Conservation (phyloP, 64 coral and sea anemone genomes). For the Dendrophyllia cribrosa region DNA sequence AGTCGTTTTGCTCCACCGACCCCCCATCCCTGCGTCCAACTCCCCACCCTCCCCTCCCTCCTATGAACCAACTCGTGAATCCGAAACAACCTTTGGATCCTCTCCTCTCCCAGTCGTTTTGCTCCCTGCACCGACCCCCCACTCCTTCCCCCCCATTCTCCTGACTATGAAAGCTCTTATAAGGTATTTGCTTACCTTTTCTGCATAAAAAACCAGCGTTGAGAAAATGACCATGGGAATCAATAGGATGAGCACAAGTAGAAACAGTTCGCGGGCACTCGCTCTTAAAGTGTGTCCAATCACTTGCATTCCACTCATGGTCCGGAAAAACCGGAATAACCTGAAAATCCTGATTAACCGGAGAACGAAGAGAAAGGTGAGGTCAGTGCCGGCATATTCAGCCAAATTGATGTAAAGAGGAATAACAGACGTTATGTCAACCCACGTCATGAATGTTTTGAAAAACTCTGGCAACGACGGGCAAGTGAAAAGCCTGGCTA, state of each 20-base stretch:
- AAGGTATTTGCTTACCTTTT: slow-evolving; percentile 57
- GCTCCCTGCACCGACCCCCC: no score
- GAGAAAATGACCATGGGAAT: slow-evolving; percentile 99
- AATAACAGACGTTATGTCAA: slow-evolving; percentile 90
- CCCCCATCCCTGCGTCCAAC: no score
- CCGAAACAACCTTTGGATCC: no score
- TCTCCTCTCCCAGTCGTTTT: no score
- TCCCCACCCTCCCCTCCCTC: no score
- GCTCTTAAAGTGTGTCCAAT: slow-evolving; percentile 95
- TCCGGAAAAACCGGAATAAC: slow-evolving; percentile 96
- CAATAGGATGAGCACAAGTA: slow-evolving; percentile 84
- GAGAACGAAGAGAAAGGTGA: slow-evolving; percentile 87
- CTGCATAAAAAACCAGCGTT: slow-evolving; percentile 91
- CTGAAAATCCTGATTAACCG: slow-evolving; percentile 95
- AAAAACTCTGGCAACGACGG: slow-evolving; percentile 72
- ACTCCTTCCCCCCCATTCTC: background rate
- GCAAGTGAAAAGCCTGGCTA: slow-evolving; percentile 75
- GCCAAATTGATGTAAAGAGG: slow-evolving; percentile 86
- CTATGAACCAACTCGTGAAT: no score
- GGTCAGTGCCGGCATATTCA: background rate
- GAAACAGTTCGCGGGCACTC: slow-evolving; percentile 89
- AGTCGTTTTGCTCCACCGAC: no score
- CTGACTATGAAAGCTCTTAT: background rate
- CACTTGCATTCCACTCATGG: slow-evolving; percentile 99
- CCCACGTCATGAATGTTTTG: slow-evolving; percentile 91